Base-by-base conservation (phyloP, 2,888 invertebrate genomes). In the Bimastos eiseni region DNA sequence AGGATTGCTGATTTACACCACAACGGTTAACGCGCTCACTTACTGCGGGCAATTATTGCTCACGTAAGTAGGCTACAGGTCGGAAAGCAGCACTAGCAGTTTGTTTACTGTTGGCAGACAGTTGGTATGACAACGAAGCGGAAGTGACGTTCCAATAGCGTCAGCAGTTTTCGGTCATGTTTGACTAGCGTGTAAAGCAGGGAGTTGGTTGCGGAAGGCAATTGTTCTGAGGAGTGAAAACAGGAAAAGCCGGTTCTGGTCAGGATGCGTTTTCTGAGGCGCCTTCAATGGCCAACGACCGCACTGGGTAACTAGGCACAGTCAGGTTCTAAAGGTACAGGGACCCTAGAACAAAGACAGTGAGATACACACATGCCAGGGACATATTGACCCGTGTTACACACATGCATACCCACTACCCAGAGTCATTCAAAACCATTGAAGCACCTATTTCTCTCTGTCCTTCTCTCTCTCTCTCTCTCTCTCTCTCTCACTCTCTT, bases 41-140 rank as follows among this genome's bases (percentile, higher is more conserved):
- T 13, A 13, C 5, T 41, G 41, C 41, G 13, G 17, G 41, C 41
- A 41, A n/a, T n/a, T n/a, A 41, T 49, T 24, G 49, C 11, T 49
- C 49, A 49, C 49, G 3, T 24, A 21, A 11, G 24, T 24, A 49
- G 6, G n/a, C n/a, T n/a, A 19, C 44, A 49, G 30, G n/a, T 17
- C n/a, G 70, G 70, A 8, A 11, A 70, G 70, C 55, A n/a, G 70
- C 70, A 0, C 30, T 70, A 11, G n/a, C n/a, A 8, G 70, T 6
- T n/a, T 70, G 70, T 70, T 70, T 70, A 70, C 70, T 70, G 70
- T 70, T 70, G 70, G n/a, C n/a, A 70, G 70, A 70, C 70, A n/a
- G 70, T 70, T 70, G 70, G 30, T 70, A n/a, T n/a, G 70, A 11
- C 70, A 70, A 70, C 70, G 0, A 13, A 70, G 70, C 70, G 70